A percentile compares a stretch with the other conserved stretches of the same genome.
Evolutionary conservation across 2,888 invertebrate species (phyloP).

Genomic region (Catocala nupta): DNA sequence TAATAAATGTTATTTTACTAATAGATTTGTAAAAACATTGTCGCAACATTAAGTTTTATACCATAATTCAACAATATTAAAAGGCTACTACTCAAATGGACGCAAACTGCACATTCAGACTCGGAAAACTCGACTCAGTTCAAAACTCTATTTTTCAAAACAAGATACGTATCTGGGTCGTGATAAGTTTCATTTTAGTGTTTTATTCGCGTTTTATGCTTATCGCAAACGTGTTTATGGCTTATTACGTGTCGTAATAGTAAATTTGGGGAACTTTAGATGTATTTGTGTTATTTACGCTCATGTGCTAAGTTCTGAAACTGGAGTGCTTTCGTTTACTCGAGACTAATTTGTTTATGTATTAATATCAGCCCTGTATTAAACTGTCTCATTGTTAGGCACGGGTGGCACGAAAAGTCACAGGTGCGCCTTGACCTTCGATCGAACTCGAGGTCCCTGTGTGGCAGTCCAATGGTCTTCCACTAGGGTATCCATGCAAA

Average conservation of each 20-base stretch:
- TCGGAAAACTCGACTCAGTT: background rate
- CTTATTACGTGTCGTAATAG: slow-evolving; percentile 32
- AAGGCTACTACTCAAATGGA: background rate
- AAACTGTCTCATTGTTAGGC: too few species aligned
- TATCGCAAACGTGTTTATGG: slow-evolving; percentile 36
- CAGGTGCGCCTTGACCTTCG: too few species aligned
- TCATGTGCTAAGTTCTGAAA: background rate
- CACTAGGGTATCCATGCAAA: too few species aligned
- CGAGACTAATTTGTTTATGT: too few species aligned
- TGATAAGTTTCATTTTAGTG: slow-evolving; percentile 37
- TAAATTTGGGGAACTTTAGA: slow-evolving; percentile 13
- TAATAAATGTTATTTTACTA: too few species aligned
- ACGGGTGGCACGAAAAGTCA: too few species aligned
- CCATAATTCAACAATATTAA: background rate
- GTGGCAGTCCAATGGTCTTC: too few species aligned
- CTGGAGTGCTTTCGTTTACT: background rate
- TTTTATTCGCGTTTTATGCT: slow-evolving; percentile 37
- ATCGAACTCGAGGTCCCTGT: too few species aligned
- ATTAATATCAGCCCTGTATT: too few species aligned
- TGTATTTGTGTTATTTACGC: slow-evolving; percentile 20
- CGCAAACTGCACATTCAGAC: background rate
- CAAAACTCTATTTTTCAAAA: slow-evolving; percentile 16
- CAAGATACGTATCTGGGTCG: slow-evolving; percentile 14
- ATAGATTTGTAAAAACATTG: too few species aligned
- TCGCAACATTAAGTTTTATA: too few species aligned